Conservation (phyloP, 2,888 invertebrate species). For the Tethea ocularis region DNA sequence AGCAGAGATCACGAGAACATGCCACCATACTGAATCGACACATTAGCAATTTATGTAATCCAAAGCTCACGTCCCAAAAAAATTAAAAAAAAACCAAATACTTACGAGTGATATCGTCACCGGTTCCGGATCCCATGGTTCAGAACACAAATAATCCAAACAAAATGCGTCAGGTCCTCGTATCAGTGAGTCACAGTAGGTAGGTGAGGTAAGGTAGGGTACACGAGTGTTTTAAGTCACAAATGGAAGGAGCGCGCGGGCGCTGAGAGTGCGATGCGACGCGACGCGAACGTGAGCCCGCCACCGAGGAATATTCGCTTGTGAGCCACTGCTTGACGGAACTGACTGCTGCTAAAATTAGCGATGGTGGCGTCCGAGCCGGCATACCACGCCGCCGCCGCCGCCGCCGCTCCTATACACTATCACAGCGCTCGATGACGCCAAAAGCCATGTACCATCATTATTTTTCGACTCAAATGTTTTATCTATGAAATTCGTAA, state of each 20-base stretch:
- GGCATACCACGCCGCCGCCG: slow-evolving; percentile 9
- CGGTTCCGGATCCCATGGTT: slow-evolving; percentile 62
- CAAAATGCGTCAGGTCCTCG: slow-evolving; percentile 36
- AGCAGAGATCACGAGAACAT: slow-evolving; percentile 3
- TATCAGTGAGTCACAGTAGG: slow-evolving; percentile 38
- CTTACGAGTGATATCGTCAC: slow-evolving; percentile 64
- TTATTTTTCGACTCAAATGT: slow-evolving; percentile 11
- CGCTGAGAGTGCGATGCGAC: neutral
- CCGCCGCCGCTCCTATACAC: slow-evolving; percentile 28
- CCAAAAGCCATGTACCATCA: neutral
- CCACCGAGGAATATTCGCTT: slow-evolving; percentile 50
- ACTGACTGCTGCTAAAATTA: slow-evolving; percentile 60
- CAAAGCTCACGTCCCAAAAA: slow-evolving; percentile 11
- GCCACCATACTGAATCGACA: slow-evolving; percentile 30
- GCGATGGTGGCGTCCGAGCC: slow-evolving; percentile 47
- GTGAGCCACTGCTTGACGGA: slow-evolving; percentile 28
- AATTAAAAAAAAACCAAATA: slow-evolving; percentile 29
- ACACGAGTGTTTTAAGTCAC: slow-evolving; percentile 12
- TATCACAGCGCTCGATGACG: slow-evolving; percentile 13
- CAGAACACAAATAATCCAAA: slow-evolving; percentile 39
- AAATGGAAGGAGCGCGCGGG: slow-evolving; percentile 13
- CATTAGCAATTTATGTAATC: slow-evolving; percentile 14
- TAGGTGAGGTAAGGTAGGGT: slow-evolving; percentile 17
- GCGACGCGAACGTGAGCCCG: slow-evolving; percentile 57
- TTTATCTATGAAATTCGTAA: slow-evolving; percentile 26